Evolutionary conservation across 2,113 vertebrate species (phyloP).

Genomic region (Ophiodon elongatus): DNA sequence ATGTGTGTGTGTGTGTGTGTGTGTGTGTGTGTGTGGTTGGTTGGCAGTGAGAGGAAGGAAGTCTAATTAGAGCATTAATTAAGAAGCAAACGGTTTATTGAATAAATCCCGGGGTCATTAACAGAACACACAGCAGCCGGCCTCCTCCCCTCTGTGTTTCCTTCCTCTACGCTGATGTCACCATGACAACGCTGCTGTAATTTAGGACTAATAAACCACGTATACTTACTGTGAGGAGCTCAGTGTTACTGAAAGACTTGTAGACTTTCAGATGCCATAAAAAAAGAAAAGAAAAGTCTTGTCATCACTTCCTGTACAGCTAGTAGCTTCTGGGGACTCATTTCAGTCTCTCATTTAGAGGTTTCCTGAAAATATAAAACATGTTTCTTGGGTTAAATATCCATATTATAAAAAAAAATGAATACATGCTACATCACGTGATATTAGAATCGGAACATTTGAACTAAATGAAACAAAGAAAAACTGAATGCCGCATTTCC

Average conservation of each 20-base stretch:
- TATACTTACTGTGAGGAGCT: not conserved
- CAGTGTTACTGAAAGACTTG: not conserved
- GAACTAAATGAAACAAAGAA: no score
- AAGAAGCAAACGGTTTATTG: conserved; percentile 87
- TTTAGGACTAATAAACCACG: not conserved
- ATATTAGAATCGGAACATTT: no score
- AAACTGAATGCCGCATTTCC: no score
- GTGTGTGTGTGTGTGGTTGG: conserved; percentile 25
- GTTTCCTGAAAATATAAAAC: no score
- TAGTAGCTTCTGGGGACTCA: not conserved
- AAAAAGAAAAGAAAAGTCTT: not conserved
- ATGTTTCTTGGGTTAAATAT: no score
- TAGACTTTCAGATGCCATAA: not conserved
- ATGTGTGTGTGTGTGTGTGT: conserved; percentile 34
- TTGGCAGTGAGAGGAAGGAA: conserved; percentile 73
- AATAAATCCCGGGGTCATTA: conserved; percentile 89
- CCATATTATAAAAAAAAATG: no score
- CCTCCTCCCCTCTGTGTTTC: conserved; percentile 8
- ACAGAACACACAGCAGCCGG: conserved; percentile 45
- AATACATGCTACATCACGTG: no score
- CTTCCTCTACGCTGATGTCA: conserved; percentile 3
- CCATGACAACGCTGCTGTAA: conserved; percentile 4
- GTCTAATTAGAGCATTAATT: conserved; percentile 89
- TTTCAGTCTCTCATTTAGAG: not conserved
- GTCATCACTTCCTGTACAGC: not conserved